These are phyloP conservation scores for Panopea generosa DNA, from an alignment of 2,888 invertebrate genomes.

Conservation along the genomic window DNA sequence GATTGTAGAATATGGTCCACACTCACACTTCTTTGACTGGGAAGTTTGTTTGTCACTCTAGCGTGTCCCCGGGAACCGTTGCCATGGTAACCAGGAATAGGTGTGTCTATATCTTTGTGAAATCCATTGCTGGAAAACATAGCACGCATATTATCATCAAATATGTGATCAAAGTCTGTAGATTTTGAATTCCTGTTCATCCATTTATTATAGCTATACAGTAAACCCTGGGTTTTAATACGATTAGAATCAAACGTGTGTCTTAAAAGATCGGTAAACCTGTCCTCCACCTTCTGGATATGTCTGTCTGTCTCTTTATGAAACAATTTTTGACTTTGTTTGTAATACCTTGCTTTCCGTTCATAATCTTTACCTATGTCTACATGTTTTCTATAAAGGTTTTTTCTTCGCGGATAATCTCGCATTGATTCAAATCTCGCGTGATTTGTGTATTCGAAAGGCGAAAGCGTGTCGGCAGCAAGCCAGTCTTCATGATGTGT, in stretches of 20 bases:
- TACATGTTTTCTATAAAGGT: conserved; percentile 46
- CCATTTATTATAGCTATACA: conserved; percentile 51
- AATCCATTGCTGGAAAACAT: not conserved
- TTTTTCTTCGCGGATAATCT: conserved; percentile 53
- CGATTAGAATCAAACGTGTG: conserved; percentile 27
- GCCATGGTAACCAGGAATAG: not conserved
- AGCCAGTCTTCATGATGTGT: no score
- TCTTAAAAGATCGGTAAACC: conserved; percentile 44
- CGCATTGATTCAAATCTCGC: conserved; percentile 57
- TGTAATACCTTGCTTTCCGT: conserved; percentile 38
- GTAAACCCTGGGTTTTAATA: conserved; percentile 20
- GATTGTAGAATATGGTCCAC: conserved; percentile 36
- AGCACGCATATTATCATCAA: conserved; percentile 13
- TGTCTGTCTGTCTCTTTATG: conserved; percentile 37
- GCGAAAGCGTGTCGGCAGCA: not conserved
- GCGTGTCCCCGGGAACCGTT: not conserved
- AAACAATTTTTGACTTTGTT: conserved; percentile 37
- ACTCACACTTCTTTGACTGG: conserved; percentile 46
- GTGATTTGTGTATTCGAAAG: conserved; percentile 46
- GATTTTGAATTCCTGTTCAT: not conserved
- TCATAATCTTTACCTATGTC: conserved; percentile 55
- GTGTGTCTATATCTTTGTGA: not conserved
- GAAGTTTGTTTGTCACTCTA: conserved; percentile 15
- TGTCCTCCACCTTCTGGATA: conserved; percentile 41
- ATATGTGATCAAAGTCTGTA: conserved; percentile 2